phyloP scores from a whole-genome alignment of 2,797 vertebrate genomes.

The Numenius phaeopus region DNA sequence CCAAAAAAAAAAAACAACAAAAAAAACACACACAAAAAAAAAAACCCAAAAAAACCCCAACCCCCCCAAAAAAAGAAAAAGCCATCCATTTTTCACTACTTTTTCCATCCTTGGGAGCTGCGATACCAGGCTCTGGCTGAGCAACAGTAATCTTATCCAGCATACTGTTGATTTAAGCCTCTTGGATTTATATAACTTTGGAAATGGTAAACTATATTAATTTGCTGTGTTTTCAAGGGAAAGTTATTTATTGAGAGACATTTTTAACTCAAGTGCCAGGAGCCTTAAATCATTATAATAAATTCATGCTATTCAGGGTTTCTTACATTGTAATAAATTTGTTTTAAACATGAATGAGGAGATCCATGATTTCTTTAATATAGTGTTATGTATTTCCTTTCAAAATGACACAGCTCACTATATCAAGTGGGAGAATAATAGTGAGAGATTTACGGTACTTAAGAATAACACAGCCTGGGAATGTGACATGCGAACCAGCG shows the following conservation, averaged over 20 bases:
- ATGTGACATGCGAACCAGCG: conserved; percentile 23
- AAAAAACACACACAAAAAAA: too few species aligned
- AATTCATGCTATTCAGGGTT: conserved; percentile 83
- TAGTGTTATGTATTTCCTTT: conserved; percentile 84
- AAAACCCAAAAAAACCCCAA: too few species aligned
- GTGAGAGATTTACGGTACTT: conserved; percentile 77
- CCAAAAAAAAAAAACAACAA: neutral
- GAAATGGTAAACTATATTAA: conserved; percentile 83
- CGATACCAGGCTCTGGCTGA: neutral
- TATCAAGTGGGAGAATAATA: conserved; percentile 79
- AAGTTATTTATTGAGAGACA: conserved; percentile 84
- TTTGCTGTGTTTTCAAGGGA: conserved; percentile 83
- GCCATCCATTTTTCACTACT: neutral
- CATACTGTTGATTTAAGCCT: conserved; percentile 75
- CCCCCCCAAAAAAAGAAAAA: neutral
- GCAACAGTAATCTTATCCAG: conserved; percentile 3
- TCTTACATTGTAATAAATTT: conserved; percentile 84
- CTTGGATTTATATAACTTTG: conserved; percentile 78
- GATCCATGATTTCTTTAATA: conserved; percentile 83
- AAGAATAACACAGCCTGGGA: conserved; percentile 60
- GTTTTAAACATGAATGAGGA: conserved; percentile 85
- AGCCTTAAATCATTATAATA: conserved; percentile 86
- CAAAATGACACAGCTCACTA: conserved; percentile 81
- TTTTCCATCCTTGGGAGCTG: neutral
- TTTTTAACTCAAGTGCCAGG: conserved; percentile 82